Conservation (phyloP, 2,797 vertebrate genomes). For the Cyprinella venusta region DNA sequence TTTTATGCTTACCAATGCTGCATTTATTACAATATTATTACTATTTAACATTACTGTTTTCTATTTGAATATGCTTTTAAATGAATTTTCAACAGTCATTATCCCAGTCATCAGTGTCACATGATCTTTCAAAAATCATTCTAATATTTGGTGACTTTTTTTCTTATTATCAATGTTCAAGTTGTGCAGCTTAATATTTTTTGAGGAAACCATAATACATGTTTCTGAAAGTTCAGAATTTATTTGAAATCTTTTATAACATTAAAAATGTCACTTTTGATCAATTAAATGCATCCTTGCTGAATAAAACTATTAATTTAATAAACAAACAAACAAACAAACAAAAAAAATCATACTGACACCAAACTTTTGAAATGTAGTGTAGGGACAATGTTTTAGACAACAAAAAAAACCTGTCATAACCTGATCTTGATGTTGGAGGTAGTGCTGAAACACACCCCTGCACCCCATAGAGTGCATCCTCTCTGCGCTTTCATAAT, state of each 20-base stretch:
- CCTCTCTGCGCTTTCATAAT: conserved; percentile 37
- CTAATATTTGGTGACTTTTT: background rate
- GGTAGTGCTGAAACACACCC: background rate
- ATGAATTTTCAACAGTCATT: background rate
- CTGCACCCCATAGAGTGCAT: conserved; percentile 14
- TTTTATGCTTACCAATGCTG: background rate
- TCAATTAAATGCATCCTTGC: background rate
- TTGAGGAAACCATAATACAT: background rate
- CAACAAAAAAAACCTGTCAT: background rate
- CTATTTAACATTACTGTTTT: background rate
- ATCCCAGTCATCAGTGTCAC: background rate
- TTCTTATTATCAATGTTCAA: background rate
- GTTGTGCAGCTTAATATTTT: background rate
- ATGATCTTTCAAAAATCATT: background rate
- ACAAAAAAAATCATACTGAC: background rate
- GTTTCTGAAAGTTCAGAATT: background rate
- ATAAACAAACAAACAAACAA: background rate
- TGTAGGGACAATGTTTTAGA: background rate
- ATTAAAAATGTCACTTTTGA: background rate
- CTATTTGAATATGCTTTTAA: background rate
- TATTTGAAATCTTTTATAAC: background rate
- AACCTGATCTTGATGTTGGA: conserved; percentile 14
- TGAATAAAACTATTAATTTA: background rate
- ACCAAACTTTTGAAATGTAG: background rate
- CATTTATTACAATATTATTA: background rate